These are phyloP conservation scores for Mycteria americana DNA, from an alignment of 2,797 vertebrate genomes.

Conservation along the genomic window DNA sequence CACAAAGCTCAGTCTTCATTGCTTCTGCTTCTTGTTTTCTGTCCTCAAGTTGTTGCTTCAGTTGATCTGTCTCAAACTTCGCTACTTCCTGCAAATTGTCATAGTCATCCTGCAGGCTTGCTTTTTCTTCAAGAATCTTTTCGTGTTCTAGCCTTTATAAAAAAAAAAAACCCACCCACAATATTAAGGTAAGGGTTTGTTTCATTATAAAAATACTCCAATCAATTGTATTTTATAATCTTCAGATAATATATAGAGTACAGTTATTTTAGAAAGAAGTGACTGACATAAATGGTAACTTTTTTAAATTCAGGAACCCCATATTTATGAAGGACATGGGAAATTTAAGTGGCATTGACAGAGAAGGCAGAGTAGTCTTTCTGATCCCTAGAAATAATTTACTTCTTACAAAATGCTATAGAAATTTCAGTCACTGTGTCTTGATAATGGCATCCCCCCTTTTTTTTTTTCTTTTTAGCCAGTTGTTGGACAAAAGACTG, in stretches of 20 bases:
- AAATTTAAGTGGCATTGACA: not conserved
- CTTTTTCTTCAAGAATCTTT: conserved; percentile 87
- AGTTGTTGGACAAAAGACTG: not conserved
- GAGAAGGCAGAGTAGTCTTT: not conserved
- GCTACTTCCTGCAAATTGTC: conserved; percentile 91
- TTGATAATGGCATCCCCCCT: not conserved
- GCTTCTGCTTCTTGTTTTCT: conserved; percentile 78
- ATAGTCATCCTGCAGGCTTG: conserved; percentile 87
- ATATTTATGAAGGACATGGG: not conserved
- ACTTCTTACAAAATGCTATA: not conserved
- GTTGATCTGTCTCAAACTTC: conserved; percentile 89
- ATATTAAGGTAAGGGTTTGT: not conserved
- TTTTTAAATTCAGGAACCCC: not conserved
- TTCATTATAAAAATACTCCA: not conserved
- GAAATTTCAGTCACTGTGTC: not conserved
- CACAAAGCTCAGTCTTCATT: conserved; percentile 80
- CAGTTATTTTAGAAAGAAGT: not conserved
- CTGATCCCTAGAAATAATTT: not conserved
- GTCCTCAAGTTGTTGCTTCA: conserved; percentile 81
- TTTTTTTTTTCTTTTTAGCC: not conserved
- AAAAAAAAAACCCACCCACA: not conserved
- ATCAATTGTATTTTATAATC: not conserved
- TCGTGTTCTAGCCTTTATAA: conserved; percentile 87
- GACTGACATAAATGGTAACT: not conserved
- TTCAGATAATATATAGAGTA: not conserved